Base-by-base conservation (phyloP, 2,113 vertebrate genomes). In the Triplophysa rosa region DNA sequence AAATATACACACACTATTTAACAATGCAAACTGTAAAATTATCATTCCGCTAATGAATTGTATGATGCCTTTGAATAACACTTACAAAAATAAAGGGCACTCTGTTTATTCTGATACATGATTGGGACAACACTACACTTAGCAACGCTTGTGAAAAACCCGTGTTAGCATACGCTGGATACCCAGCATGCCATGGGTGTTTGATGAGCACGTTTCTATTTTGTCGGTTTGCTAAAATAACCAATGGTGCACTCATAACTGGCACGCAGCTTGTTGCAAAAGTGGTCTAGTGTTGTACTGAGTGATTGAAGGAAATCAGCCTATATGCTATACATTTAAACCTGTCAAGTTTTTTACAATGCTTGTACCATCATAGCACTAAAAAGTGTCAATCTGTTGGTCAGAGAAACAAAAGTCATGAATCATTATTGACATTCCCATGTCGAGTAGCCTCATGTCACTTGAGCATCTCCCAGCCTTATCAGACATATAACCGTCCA, bases 181-280 rank as follows among this genome's bases (percentile, higher is more conserved):
- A 89, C 81, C 86, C 73, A 79, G 86, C 82, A 91, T 92, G 84
- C 92, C 89, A 76, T 64, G 45, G 80, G 79, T 86, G 82, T 87
- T 86, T 88, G 84, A 59, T 76, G 74, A 76, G 52, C 84, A 84
- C 86, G 87, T 91, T 92, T 89, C 88, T 85, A 84, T 90, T 92
- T 92, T 85, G 88, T 87, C 87, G 80, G 88, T 88, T 90, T 89
- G 87, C 87, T 82, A 83, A 92, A 93, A 94, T 92, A 93, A 90
- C 90, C 83, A 82, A 84, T 37, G 67, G 76, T 84, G 69, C 78
- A 84, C 84, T 89, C 80, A 81, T 89, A 84, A 80, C 85, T 88
- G 77, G 45, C 47, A 77, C 87, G 84, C 26, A 54, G 69, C 88
- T 86, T 37, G 33, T 37, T 37, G 33, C 33, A 37, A 90, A 82